Evolutionary conservation across 1,140 invertebrate genomes (phyloP), one percentile per base, ranked within the genome.

Genomic region (Brachionus angularis): DNA sequence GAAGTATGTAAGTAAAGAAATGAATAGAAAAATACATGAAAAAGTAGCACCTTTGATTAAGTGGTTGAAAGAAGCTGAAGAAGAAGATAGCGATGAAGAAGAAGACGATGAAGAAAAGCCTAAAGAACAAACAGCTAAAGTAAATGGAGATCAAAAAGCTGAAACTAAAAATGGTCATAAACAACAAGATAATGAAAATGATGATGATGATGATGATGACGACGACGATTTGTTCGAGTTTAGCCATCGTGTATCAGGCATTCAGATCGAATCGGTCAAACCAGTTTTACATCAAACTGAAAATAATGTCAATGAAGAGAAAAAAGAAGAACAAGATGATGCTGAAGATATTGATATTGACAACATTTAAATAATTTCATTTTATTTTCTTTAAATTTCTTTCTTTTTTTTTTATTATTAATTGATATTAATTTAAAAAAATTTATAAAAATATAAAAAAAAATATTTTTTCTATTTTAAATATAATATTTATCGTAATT

Each of bases 1-100:
- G 81, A 96, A 96, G 80, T 94, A 93, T 81, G 92, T 96, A 5
- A 85, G 87, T 5, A 93, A 92, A 77, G 91, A 96, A 76, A 80
- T 96, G 62, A 88, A 89, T 58, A 87, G 90, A 72, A 91, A 97
- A 77, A 95, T 99, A 79, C 90, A 93, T 74, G 87, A 88, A 42
- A 89, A 91, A 76, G 93, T 92, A 49, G 86, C 89, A 76, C 92
- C 91, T 39, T 96, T 99, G 81, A 86, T 98, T 8, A 92, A 89
- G 75, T 98, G 96, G 96, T 85, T 98, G 46, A 87, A 91, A 79
- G 91, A 98, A 82, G 95, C 96, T 67, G 93, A 97, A 76, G 93
- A 95, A 79, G 92, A 96, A 79, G 88, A 72, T 47, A 78, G 79
- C 16, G 79, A 79, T 21, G 76, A 76, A 5, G 81, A 82, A 21